Evolutionary conservation across 2,113 vertebrate genomes (phyloP), one percentile per base, ranked within the genome.

Genomic region (Sinosuthora webbiana): DNA sequence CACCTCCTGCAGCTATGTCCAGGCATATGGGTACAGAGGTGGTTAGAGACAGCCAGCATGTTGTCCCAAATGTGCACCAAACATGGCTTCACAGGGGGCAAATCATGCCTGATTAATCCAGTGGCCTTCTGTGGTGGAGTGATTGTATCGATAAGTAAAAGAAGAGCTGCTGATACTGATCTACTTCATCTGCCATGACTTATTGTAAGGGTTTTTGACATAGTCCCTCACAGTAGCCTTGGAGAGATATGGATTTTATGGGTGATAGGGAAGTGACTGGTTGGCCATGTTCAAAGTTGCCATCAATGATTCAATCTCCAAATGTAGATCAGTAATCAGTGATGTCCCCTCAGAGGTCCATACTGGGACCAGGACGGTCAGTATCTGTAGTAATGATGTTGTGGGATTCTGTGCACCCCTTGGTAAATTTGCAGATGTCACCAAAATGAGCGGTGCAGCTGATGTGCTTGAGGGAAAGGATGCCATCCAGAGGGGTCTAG

Each of bases 41-140:
- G 20, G 19, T 70, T 21, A 52, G 50, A 52, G 30, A 23, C 9
- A 22, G 42, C 21, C 42, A 44, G 1, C 5, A 3, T 27, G n/a
- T 50, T 57, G 23, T 62, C 30, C 70, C 62, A 76, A 27, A 23
- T 31, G 55, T 31, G 13, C 30, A 31, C 50, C n/a, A 33, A 31
- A 59, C 21, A 1, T 39, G 12, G 31, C 35, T 74, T 85, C 65
- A 53, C 44, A 50, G 56, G 50, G 35, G 22, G 28, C 27, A 45
- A 63, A 63, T 70, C 0, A 0, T n/a, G 37, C 56, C 39, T 59
- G 59, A 50, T 23, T 77, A 50, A 50, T 62, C 30, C 47, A 25
- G 4, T 1, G 3, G 33, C n/a, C 50, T 56, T 69, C 30, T 78
- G 13, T 5, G 1, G 9, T 1, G 1, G 45, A 44, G 45, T 52